Evolutionary conservation across 2,888 invertebrate species (phyloP), one percentile per base, ranked within the genome.

Genomic region (Acleris cristana): DNA sequence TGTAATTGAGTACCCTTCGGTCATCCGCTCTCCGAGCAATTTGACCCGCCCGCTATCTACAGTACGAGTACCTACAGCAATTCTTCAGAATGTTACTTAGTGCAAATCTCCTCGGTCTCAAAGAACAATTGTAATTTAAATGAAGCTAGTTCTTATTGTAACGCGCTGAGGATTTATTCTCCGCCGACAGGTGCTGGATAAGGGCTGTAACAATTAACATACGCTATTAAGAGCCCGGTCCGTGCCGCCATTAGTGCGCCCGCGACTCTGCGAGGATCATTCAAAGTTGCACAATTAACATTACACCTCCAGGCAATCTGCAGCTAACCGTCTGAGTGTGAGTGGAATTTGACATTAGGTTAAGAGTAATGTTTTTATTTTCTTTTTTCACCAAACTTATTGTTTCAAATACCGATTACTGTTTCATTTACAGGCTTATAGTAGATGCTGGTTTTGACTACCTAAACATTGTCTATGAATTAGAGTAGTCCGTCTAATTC

Each of bases 231-330:
- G 66, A 63, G 57, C 62, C 67, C 58, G 67, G 67, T 58, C 64
- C 56, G 45, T 54, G 51, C 63, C 66, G 44, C 53, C 67, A 63
- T 67, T 63, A 67, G 58, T 19, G 62, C 21, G 52, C 30, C 53
- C 57, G 61, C 65, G 66, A 53, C 65, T 44, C 44, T 18, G 52
- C 58, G 58, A 66, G 60, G 56, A 62, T 60, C 55, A 53, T 71
- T 77, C 66, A 71, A 74, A 76, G 73, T 72, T 76, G 71, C 72
- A 75, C 68, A 54, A 58, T 65, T 60, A 64, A 61, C 69, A 74
- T 74, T 73, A 70, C 70, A 71, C 70, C 69, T 21, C 8, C 18
- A 44, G 44, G 40, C 40, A 55, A 40, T 55, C 19, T 30, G 16
- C 56, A 56, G 23, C 19, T 16, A 44, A 19, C 19, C 19, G 21